Evolutionary conservation across 2,113 vertebrate species (phyloP).

Genomic region (Leucoraja erinaceus): DNA sequence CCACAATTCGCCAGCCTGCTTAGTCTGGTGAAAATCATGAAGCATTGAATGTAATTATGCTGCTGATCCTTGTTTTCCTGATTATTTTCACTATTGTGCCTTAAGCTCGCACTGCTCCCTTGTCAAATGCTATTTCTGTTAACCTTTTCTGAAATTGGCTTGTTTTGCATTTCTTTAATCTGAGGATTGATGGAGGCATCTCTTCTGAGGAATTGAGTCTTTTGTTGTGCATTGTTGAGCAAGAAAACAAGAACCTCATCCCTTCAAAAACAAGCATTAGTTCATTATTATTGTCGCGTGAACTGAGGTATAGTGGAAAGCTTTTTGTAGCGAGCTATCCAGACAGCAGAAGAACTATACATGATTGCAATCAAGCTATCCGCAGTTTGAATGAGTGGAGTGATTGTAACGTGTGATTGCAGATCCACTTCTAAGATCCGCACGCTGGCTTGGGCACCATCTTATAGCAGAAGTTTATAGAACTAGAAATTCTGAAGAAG

Average conservation of each 20-base stretch:
- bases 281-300: too few species aligned
- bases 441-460: too few species aligned
- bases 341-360: too few species aligned
- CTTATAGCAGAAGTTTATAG: too few species aligned
- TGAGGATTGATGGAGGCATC: neutral
- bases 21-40: neutral
- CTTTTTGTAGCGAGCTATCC: too few species aligned
- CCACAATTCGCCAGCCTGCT: neutral
- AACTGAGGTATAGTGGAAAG: too few species aligned
- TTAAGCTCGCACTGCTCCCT: neutral
- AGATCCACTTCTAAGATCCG: too few species aligned
- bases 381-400: too few species aligned
- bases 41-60: neutral
- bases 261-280: neutral
- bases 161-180: neutral
- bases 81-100: neutral
- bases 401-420: too few species aligned
- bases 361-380: too few species aligned
- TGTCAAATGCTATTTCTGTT: neutral
- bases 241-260: neutral
- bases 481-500: too few species aligned
- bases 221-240: neutral
- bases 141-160: neutral
- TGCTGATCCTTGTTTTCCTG: neutral
- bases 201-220: neutral